phyloP scores from a whole-genome alignment of 2,888 invertebrate species.

The Pinctada fucata region DNA sequence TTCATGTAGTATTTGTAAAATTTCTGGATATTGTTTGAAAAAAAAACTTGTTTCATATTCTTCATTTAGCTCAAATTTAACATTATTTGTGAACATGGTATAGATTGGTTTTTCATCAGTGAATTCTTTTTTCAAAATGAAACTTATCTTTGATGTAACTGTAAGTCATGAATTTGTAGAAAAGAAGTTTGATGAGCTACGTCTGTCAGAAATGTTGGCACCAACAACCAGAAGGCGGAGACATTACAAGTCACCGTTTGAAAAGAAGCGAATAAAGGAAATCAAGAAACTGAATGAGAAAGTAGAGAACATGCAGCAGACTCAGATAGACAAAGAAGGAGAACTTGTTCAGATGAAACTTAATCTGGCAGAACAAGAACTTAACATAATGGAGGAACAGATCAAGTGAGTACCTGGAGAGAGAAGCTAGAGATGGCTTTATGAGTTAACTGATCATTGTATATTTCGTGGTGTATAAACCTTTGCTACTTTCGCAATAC shows the following conservation, averaged over 20 bases:
- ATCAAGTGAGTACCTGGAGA: slow-evolving; percentile 50
- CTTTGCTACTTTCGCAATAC: too few relatives aligned
- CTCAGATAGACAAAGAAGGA: slow-evolving; percentile 58
- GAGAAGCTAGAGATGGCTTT: neutral
- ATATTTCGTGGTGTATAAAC: neutral
- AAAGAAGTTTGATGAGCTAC: slow-evolving; percentile 1
- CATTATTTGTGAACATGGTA: too few relatives aligned
- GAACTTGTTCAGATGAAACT: slow-evolving; percentile 60
- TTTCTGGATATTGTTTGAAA: too few relatives aligned
- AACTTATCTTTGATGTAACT: too few relatives aligned
- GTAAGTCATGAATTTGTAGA: neutral
- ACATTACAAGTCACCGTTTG: slow-evolving; percentile 64
- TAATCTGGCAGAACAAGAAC: slow-evolving; percentile 62
- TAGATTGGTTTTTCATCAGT: too few relatives aligned
- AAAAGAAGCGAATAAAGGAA: slow-evolving; percentile 64
- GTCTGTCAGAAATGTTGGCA: slow-evolving; percentile 41
- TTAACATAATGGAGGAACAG: slow-evolving; percentile 60
- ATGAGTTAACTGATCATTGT: neutral
- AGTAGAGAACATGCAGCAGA: slow-evolving; percentile 58
- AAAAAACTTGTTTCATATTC: too few relatives aligned
- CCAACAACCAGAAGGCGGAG: slow-evolving; percentile 28
- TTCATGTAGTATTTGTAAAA: too few relatives aligned
- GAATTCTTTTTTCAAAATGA: too few relatives aligned
- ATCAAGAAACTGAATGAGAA: slow-evolving; percentile 61
- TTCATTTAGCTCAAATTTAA: too few relatives aligned